phyloP scores from a whole-genome alignment of 2,888 invertebrate species.

The Neoitamus cyanurus region DNA sequence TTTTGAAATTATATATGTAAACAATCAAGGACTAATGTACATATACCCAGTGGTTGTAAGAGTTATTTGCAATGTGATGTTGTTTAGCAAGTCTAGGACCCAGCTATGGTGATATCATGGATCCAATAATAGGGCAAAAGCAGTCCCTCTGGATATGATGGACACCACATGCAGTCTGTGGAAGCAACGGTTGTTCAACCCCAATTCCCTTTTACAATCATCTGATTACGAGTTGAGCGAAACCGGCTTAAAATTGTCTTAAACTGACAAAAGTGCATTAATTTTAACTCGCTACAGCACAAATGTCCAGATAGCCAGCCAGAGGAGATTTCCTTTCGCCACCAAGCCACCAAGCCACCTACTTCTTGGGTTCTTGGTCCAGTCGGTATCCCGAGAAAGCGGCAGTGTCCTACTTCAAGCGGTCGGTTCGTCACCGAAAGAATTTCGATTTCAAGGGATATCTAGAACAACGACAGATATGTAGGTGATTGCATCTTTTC shows the following conservation, averaged over 20 bases:
- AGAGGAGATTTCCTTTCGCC: background rate
- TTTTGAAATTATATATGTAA: too few species aligned
- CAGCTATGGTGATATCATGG: background rate
- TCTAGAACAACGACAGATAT: background rate
- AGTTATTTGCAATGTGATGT: too few species aligned
- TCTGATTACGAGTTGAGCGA: conserved; percentile 28
- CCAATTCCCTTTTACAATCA: conserved; percentile 49
- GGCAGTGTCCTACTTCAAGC: conserved; percentile 4
- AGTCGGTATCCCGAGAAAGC: conserved; percentile 35
- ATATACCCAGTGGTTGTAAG: too few species aligned
- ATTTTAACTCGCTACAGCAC: background rate
- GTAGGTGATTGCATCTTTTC: background rate
- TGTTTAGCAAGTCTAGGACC: too few species aligned
- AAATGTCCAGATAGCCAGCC: background rate
- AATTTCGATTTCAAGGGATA: conserved; percentile 43
- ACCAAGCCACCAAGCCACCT: background rate
- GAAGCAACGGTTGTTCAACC: conserved; percentile 43
- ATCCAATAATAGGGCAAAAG: background rate
- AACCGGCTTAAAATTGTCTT: conserved; percentile 46
- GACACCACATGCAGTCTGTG: background rate
- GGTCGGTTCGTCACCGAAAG: background rate
- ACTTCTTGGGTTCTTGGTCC: conserved; percentile 19
- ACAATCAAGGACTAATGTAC: too few species aligned
- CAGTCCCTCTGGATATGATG: background rate
- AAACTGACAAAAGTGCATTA: conserved; percentile 42